A percentile compares a stretch with the other conserved stretches of the same genome.
These are phyloP conservation scores for Peromyscus aztecus DNA, from an alignment of 2,797 vertebrate species.

Conservation along the genomic window DNA sequence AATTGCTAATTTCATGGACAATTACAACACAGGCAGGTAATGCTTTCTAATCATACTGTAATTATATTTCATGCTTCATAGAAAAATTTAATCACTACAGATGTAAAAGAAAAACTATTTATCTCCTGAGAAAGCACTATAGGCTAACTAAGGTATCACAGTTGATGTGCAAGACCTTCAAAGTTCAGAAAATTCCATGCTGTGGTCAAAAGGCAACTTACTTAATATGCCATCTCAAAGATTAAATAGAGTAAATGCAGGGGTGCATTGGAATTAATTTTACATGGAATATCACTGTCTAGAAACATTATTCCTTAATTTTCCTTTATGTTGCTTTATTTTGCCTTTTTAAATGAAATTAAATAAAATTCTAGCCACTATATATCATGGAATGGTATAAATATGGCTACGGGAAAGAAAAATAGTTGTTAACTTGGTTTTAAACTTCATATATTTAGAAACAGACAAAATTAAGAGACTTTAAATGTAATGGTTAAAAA, in stretches of 20 bases:
- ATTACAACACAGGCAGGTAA: conserved; percentile 60
- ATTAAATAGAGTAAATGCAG: conserved; percentile 6
- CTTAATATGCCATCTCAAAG: neutral
- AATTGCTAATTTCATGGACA: conserved; percentile 72
- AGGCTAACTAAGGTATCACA: neutral
- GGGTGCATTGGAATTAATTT: neutral
- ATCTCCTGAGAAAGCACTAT: neutral
- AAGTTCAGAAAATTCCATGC: conserved; percentile 16
- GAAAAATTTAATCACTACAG: conserved; percentile 69
- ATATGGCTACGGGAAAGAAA: neutral
- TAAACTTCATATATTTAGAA: neutral
- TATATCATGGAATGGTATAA: neutral
- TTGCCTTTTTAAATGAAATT: neutral
- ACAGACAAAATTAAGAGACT: neutral
- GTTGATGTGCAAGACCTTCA: neutral
- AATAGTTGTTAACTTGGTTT: neutral
- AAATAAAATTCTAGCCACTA: neutral
- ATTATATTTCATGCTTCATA: conserved; percentile 73
- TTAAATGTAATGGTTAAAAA: neutral
- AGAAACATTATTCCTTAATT: neutral
- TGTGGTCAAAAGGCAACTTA: neutral
- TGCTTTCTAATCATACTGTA: conserved; percentile 65
- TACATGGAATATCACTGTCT: neutral
- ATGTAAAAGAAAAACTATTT: conserved; percentile 48
- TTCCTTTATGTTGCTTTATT: neutral